These are phyloP conservation scores for Neosalanx taihuensis DNA, from an alignment of 2,797 vertebrate genomes.

Conservation along the genomic window DNA sequence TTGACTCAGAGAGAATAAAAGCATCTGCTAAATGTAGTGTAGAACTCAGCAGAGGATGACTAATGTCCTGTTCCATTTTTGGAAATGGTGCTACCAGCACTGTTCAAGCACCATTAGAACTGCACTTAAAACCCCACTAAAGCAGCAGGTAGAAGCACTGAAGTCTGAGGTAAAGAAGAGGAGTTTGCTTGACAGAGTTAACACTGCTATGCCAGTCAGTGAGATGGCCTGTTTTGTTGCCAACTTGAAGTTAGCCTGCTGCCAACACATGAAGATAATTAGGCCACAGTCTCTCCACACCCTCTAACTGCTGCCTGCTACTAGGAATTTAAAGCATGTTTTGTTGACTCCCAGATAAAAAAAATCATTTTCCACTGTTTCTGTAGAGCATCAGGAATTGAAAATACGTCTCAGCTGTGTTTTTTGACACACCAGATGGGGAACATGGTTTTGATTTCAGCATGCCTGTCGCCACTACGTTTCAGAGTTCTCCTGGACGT, in stretches of 20 bases:
- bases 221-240: slow-evolving; percentile 8
- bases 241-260: slow-evolving; percentile 34
- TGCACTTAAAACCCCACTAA: no score
- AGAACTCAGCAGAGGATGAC: no score
- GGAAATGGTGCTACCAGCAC: no score
- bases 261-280: slow-evolving; percentile 30
- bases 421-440: not conserved
- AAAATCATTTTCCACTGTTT: slow-evolving; percentile 35
- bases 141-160: no score
- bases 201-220: not conserved
- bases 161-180: no score
- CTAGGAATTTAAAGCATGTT: slow-evolving; percentile 28
- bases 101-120: no score
- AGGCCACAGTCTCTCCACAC: slow-evolving; percentile 42
- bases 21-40: no score
- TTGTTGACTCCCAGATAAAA: slow-evolving; percentile 24
- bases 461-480: not conserved
- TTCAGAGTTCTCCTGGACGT: not conserved
- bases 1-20: no score
- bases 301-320: slow-evolving; percentile 38
- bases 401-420: slow-evolving; percentile 10
- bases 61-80: no score
- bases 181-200: not conserved
- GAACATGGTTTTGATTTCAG: slow-evolving; percentile 1
- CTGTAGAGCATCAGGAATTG: not conserved